phyloP scores from a whole-genome alignment of 2,888 invertebrate genomes.

The Ptycholaimellus sp. region DNA sequence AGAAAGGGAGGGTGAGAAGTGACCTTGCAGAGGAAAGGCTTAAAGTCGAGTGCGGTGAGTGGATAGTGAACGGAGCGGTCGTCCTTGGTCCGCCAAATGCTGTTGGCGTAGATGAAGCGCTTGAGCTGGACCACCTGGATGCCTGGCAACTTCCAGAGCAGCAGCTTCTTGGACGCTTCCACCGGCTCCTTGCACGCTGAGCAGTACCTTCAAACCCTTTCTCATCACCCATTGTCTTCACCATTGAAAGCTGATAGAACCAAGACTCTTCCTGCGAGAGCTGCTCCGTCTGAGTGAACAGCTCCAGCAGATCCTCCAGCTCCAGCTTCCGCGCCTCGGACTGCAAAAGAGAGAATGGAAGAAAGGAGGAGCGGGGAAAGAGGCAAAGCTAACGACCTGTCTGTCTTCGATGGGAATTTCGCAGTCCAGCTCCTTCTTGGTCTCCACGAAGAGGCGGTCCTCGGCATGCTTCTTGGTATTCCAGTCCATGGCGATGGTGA shows the following conservation, averaged over 20 bases:
- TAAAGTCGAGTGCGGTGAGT: constrained; percentile 25
- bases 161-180: constrained; percentile 26
- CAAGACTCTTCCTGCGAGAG: constrained; percentile 32
- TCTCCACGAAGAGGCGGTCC: constrained; percentile 28
- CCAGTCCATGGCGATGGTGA: constrained; percentile 32
- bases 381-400: too few relatives aligned
- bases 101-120: constrained; percentile 26
- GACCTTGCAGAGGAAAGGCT: constrained; percentile 22
- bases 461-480: constrained; percentile 27
- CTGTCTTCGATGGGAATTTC: constrained; percentile 3
- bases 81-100: constrained; percentile 15
- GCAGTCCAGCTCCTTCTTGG: too few relatives aligned
- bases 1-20: too few relatives aligned
- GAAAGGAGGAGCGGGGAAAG: too few relatives aligned
- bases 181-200: constrained; percentile 21
- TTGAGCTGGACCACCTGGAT: constrained; percentile 28
- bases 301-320: constrained; percentile 10
- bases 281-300: constrained; percentile 34
- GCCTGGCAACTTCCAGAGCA: constrained; percentile 25
- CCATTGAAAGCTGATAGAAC: constrained; percentile 16
- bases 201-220: constrained; percentile 11
- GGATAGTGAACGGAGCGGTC: constrained; percentile 18
- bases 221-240: neutral
- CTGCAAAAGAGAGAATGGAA: too few relatives aligned
- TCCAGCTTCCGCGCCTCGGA: constrained; percentile 1